Conservation (phyloP, 2,888 invertebrate species). For the Crioceris asparagi region DNA sequence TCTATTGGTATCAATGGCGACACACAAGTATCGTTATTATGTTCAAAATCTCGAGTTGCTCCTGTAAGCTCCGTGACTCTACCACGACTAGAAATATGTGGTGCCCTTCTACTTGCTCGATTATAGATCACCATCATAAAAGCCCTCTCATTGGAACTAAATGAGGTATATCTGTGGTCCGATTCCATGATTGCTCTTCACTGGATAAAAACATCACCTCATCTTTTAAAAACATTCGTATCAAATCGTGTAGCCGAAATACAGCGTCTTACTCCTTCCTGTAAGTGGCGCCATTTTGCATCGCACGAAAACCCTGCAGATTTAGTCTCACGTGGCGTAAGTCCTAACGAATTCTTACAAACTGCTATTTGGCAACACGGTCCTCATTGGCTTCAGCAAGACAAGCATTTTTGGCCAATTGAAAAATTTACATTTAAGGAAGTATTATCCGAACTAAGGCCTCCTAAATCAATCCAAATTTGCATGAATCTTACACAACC, state of each 20-base stretch:
- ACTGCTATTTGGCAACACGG: background rate
- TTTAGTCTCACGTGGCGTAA: background rate
- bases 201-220: slow-evolving; percentile 9
- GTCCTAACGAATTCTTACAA: background rate
- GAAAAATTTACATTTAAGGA: background rate
- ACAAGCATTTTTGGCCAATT: background rate
- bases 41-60: slow-evolving; percentile 12
- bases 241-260: background rate
- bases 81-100: slow-evolving; percentile 14
- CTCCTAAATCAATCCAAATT: no score
- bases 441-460: background rate
- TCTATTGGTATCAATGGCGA: slow-evolving; percentile 1
- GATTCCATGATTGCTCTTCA: slow-evolving; percentile 13
- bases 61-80: slow-evolving; percentile 12
- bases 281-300: background rate
- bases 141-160: slow-evolving; percentile 4
- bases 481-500: no score
- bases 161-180: slow-evolving; percentile 6
- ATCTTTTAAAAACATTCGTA: slow-evolving; percentile 8
- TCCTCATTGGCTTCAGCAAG: background rate
- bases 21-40: slow-evolving; percentile 6
- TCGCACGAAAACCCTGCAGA: background rate
- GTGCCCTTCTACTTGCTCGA: slow-evolving; percentile 11
- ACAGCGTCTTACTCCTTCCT: background rate
- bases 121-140: slow-evolving; percentile 7